Conservation (phyloP, 2,113 vertebrate genomes). For the Orthochromis malagaraziensis region DNA sequence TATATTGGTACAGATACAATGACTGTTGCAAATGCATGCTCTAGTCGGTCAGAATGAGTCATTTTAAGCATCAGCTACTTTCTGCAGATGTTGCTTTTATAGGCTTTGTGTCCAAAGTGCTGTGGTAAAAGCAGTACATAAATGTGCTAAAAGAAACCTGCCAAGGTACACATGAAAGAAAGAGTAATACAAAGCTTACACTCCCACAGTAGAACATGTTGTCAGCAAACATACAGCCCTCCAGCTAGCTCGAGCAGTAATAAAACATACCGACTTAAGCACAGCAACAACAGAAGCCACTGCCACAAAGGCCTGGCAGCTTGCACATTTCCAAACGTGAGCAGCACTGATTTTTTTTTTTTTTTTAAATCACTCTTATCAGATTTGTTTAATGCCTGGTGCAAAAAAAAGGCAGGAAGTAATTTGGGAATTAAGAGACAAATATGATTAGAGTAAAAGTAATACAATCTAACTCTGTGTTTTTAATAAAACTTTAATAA, state of each 20-base stretch:
- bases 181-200: neutral
- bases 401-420: neutral
- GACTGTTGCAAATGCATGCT: neutral
- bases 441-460: neutral
- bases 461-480: neutral
- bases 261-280: neutral
- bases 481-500: neutral
- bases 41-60: neutral
- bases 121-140: neutral
- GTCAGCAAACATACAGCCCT: constrained; percentile 4
- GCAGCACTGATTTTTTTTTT: neutral
- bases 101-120: neutral
- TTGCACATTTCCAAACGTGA: constrained; percentile 5
- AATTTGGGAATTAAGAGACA: neutral
- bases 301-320: neutral
- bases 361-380: neutral
- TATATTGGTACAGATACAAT: neutral
- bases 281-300: neutral
- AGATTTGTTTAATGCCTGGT: neutral
- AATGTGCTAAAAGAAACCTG: neutral
- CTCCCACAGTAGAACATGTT: neutral
- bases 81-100: neutral
- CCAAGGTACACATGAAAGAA: constrained; percentile 2
- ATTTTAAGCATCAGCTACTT: neutral
- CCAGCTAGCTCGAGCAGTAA: neutral